Evolutionary conservation across 2,113 vertebrate species (phyloP), one percentile per base, ranked within the genome.

Genomic region (Toxostoma redivivum): DNA sequence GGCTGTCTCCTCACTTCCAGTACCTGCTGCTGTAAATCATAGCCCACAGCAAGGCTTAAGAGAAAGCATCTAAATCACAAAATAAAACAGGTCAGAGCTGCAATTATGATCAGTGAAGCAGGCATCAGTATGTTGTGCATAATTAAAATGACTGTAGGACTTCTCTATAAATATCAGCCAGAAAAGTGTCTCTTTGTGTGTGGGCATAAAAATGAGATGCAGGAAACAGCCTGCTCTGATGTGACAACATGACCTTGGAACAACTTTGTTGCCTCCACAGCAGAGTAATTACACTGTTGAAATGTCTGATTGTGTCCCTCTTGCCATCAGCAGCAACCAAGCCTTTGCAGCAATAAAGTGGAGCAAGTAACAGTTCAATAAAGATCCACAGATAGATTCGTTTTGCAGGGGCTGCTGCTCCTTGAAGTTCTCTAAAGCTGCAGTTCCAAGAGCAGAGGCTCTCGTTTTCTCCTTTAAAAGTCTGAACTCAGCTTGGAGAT

Each of bases 51-150:
- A 71, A 82, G 19, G 73, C 87, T 97, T 93, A 96, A 90, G 60
- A 96, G 95, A 86, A 93, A 74, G 81, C 71, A 95, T 84, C 96
- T 94, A 97, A 97, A 97, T 98, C 96, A 97, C 91, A 95, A 95
- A 98, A 97, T 72, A 97, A 97, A 64, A 64, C 95, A 97, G 91
- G 89, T 96, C 86, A 96, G 84, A 97, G 88, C 80, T 93, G 85
- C 88, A 97, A 94, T 97, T 96, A 97, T 93, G 96, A 97, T 95
- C 96, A 96, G 91, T 91, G 95, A 96, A 96, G 97, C 95, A 97
- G 92, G 96, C 95, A 94, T 95, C 90, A 77, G 71, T 89, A 85
- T 92, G 91, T 81, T 94, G 87, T 86, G 65, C 67, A 88, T 97
- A 97, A 97, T 97, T 97, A 95, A 97, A 98, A 96, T 83, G 90